These are phyloP conservation scores for Odontomachus brunneus DNA, from an alignment of 1,140 invertebrate genomes.

Conservation along the genomic window DNA sequence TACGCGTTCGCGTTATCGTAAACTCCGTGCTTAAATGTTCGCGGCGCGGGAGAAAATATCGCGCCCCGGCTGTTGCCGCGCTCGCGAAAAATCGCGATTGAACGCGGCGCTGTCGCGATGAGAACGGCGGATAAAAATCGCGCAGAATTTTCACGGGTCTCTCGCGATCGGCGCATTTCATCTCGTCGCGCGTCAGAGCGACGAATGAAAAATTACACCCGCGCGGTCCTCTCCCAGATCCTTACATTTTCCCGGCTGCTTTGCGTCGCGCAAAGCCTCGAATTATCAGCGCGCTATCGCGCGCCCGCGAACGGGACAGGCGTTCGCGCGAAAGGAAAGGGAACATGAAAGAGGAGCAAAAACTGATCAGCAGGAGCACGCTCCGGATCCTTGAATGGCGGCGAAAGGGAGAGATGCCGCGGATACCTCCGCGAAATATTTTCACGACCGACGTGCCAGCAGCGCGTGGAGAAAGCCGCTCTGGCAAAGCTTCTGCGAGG, in stretches of 20 bases:
- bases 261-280: neutral
- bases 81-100: conserved; percentile 37
- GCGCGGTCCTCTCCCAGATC: no score
- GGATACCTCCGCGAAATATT: conserved; percentile 40
- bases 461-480: conserved; percentile 4
- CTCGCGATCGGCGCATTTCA: no score
- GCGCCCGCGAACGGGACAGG: neutral
- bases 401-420: neutral
- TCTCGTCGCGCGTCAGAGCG: no score
- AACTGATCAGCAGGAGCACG: neutral
- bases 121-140: no score
- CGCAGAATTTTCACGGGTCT: no score
- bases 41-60: neutral
- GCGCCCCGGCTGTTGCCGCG: neutral
- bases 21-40: conserved; percentile 23
- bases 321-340: neutral
- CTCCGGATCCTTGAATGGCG: conserved; percentile 41
- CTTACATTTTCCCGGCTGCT: no score
- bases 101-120: no score
- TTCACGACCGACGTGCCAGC: conserved; percentile 29
- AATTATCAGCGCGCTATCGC: conserved; percentile 12
- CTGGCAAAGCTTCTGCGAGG: neutral
- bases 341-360: neutral
- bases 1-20: conserved; percentile 42
- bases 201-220: no score